These are phyloP conservation scores for Chrysodeixis includens DNA, from an alignment of 2,888 invertebrate genomes.

Conservation along the genomic window DNA sequence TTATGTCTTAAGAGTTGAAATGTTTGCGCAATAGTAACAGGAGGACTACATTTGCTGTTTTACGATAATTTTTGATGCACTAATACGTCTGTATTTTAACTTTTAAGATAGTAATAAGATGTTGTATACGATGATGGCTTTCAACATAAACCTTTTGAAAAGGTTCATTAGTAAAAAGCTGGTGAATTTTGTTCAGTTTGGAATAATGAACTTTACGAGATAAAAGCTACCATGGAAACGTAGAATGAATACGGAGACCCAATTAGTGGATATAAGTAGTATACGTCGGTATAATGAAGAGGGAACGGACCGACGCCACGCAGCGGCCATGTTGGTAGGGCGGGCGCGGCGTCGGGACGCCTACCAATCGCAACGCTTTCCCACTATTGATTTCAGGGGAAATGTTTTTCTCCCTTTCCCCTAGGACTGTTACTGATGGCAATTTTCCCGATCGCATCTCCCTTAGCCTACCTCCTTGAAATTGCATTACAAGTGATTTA, in stretches of 20 bases:
- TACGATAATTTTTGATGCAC: not conserved
- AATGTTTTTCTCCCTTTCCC: constrained; percentile 67
- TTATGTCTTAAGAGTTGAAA: constrained; percentile 11
- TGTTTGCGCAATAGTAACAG: not conserved
- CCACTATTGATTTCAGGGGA: constrained; percentile 80
- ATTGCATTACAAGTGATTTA: not conserved
- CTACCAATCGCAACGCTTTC: constrained; percentile 78
- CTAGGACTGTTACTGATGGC: constrained; percentile 21
- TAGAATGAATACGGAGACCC: not conserved
- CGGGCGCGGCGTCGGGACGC: constrained; percentile 76
- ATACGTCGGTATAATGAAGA: constrained; percentile 19
- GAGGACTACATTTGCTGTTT: not conserved
- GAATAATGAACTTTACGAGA: not conserved
- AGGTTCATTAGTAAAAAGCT: no score
- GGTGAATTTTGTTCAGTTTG: no score
- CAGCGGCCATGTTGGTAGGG: constrained; percentile 81
- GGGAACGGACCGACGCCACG: constrained; percentile 43
- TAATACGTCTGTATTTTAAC: no score
- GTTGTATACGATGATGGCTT: no score
- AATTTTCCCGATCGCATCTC: constrained; percentile 7
- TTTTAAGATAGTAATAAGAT: no score
- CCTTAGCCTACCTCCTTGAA: not conserved
- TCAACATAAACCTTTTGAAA: no score
- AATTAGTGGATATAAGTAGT: constrained; percentile 7
- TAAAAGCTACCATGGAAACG: not conserved